phyloP scores from a whole-genome alignment of 2,888 invertebrate genomes.

The Odontocerum albicorne region DNA sequence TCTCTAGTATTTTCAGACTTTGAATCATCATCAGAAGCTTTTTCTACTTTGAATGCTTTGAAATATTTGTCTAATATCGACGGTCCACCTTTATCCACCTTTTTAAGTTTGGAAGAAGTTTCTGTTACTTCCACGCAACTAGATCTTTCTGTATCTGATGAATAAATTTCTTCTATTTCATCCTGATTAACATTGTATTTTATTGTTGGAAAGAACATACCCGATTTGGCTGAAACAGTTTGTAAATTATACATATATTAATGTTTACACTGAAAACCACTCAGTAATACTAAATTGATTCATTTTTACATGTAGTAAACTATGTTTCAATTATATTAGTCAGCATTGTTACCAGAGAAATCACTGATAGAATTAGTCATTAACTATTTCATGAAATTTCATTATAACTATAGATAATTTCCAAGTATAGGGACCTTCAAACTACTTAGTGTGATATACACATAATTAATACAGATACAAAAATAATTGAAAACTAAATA shows the following conservation, averaged over 20 bases:
- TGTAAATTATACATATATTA: too few species aligned
- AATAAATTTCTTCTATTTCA: slow-evolving; percentile 69
- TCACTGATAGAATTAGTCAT: too few species aligned
- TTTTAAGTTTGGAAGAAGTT: slow-evolving; percentile 52
- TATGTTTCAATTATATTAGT: too few species aligned
- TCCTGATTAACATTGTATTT: slow-evolving; percentile 78
- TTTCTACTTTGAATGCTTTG: slow-evolving; percentile 43
- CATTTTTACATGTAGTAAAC: neutral
- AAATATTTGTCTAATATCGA: slow-evolving; percentile 55
- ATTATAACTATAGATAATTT: too few species aligned
- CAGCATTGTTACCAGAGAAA: too few species aligned
- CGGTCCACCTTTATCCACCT: slow-evolving; percentile 50
- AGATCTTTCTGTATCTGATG: slow-evolving; percentile 60
- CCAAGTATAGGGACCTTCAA: too few species aligned
- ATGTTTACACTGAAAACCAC: neutral
- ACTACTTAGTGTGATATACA: too few species aligned
- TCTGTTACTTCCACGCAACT: slow-evolving; percentile 45
- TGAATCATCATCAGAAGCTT: slow-evolving; percentile 26
- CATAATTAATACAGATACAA: too few species aligned
- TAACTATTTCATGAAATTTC: too few species aligned
- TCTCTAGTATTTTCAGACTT: slow-evolving; percentile 38
- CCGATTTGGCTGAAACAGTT: slow-evolving; percentile 14
- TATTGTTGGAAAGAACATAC: slow-evolving; percentile 51
- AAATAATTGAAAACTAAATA: too few species aligned
- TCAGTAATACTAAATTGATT: neutral